These are phyloP conservation scores for Intellagama lesueurii DNA, from an alignment of 2,797 vertebrate species.

Conservation along the genomic window DNA sequence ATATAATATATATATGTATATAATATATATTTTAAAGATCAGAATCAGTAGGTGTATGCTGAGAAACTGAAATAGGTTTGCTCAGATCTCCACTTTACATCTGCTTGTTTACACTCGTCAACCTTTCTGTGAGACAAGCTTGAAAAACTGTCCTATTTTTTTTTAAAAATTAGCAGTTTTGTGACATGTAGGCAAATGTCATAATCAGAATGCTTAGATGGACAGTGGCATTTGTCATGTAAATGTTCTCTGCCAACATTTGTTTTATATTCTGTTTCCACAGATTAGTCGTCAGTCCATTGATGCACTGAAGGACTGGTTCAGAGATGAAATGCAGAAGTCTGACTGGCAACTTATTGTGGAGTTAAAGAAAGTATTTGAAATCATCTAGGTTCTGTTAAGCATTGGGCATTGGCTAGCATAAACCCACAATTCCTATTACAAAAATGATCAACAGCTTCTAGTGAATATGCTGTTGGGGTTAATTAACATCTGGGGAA, in stretches of 20 bases:
- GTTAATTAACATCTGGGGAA: constrained; percentile 71
- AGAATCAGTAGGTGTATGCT: background rate
- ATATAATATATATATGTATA: no score
- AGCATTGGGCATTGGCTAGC: constrained; percentile 69
- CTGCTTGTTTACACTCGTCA: background rate
- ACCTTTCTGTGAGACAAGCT: background rate
- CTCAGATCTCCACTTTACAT: background rate
- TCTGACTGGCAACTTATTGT: constrained; percentile 98
- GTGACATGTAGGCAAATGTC: background rate
- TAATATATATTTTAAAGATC: no score
- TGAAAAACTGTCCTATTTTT: background rate
- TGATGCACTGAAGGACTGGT: constrained; percentile 98
- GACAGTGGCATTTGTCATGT: background rate
- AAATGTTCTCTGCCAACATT: background rate
- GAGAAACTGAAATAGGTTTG: background rate
- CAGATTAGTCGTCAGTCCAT: constrained; percentile 97
- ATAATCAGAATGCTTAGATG: no score
- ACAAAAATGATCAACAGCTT: constrained; percentile 71
- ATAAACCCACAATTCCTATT: constrained; percentile 66
- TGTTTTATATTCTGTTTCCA: constrained; percentile 39
- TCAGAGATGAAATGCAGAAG: constrained; percentile 97
- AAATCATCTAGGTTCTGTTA: constrained; percentile 91
- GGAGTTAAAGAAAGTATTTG: constrained; percentile 98
- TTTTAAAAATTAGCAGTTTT: background rate
- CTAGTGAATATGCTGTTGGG: constrained; percentile 75